A percentile compares a stretch with the other conserved stretches of the same genome.
Conservation (phyloP, 2,113 vertebrate genomes). For the Platysteira castanea region DNA sequence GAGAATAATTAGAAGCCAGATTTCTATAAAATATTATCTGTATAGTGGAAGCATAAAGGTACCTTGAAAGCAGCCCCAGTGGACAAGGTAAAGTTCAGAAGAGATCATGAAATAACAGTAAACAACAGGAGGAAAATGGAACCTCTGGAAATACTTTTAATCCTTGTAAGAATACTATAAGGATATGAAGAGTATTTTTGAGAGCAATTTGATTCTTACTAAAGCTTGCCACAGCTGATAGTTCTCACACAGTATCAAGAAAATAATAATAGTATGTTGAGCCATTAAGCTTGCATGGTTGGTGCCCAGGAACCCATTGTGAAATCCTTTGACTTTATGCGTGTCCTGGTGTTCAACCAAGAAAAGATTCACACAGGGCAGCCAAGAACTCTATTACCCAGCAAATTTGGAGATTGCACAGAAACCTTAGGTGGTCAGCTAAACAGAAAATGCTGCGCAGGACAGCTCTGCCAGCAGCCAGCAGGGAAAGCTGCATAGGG, state of each 20-base stretch:
- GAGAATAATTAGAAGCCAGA: background rate
- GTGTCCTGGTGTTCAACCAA: background rate
- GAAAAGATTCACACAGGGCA: background rate
- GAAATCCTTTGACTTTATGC: background rate
- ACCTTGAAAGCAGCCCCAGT: background rate
- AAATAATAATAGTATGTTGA: background rate
- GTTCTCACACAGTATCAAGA: background rate
- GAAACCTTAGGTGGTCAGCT: background rate
- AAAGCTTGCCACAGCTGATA: background rate
- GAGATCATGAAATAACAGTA: background rate
- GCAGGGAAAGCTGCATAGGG: background rate
- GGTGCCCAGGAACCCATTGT: background rate
- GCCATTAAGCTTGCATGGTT: background rate
- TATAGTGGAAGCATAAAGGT: background rate
- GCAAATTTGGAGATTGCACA: background rate
- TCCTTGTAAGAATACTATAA: background rate
- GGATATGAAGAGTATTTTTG: background rate
- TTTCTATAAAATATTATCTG: background rate
- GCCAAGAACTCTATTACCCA: conserved; percentile 1
- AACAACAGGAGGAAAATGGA: background rate
- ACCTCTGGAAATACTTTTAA: background rate
- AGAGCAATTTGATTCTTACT: background rate
- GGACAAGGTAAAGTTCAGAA: background rate
- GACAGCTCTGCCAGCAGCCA: background rate
- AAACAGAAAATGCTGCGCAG: conserved; percentile 6